phyloP scores from a whole-genome alignment of 2,113 vertebrate species.

The Silurus glanis region DNA sequence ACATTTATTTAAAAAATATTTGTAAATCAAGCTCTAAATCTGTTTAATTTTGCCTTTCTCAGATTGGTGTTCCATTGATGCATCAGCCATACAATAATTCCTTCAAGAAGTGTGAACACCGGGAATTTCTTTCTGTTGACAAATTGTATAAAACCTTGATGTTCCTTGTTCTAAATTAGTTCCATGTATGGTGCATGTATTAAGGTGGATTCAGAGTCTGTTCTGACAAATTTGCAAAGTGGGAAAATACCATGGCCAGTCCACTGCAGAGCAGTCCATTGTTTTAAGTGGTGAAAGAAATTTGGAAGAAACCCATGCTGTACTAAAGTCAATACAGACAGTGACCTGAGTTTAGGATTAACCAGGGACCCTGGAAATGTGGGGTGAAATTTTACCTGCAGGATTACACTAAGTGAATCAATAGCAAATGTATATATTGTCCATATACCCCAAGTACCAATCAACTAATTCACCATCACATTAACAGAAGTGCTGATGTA shows the following conservation, averaged over 20 bases:
- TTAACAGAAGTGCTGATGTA: neutral
- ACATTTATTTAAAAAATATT: neutral
- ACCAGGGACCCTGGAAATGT: neutral
- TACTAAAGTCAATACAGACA: neutral
- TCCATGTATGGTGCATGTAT: too few relatives aligned
- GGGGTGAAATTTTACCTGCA: neutral
- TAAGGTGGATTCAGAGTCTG: neutral
- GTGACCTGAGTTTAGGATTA: neutral
- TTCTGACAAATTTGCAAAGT: neutral
- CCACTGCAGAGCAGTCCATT: too few relatives aligned
- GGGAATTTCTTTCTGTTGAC: neutral
- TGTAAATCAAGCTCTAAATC: neutral
- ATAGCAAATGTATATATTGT: neutral
- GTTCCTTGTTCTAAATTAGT: neutral
- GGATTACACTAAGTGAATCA: neutral
- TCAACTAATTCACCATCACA: neutral
- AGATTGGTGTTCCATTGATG: neutral
- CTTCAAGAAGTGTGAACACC: neutral
- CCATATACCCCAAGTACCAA: neutral
- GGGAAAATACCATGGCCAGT: too few relatives aligned
- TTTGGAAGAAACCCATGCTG: neutral
- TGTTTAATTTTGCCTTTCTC: neutral
- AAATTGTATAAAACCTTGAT: neutral
- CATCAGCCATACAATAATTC: neutral
- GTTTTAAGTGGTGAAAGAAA: neutral